Evolutionary conservation across 2,797 vertebrate species (phyloP).

Genomic region (Phrynocephalus guinanensis): DNA sequence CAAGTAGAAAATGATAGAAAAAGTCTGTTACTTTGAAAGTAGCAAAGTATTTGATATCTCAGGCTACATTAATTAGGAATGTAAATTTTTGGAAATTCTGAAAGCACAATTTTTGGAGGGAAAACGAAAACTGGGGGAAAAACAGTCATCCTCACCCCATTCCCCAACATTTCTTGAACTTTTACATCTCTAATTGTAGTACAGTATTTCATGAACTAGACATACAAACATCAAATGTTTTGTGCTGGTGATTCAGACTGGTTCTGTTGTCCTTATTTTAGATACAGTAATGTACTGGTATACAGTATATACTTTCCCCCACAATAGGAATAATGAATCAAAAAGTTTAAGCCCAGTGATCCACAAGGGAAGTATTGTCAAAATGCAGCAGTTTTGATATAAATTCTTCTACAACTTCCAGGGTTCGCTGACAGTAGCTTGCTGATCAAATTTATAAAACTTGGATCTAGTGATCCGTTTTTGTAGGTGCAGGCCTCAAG

Average conservation of each 20-base stretch:
- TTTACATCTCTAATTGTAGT: background rate
- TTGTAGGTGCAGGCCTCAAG: background rate
- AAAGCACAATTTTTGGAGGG: too few species aligned
- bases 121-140: too few species aligned
- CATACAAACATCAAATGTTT: background rate
- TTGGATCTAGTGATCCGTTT: background rate
- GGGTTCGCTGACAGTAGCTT: background rate
- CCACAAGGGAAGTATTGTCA: background rate
- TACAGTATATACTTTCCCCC: background rate
- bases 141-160: too few species aligned
- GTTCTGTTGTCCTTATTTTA: background rate
- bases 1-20: background rate
- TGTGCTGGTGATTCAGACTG: background rate
- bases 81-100: too few species aligned
- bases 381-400: background rate
- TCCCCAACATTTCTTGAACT: too few species aligned
- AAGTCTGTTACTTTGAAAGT: constrained; percentile 1
- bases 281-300: too few species aligned
- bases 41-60: background rate
- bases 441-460: background rate
- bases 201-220: background rate
- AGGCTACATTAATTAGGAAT: background rate
- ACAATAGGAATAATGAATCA: background rate
- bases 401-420: background rate
- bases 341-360: background rate